phyloP scores from a whole-genome alignment of 2,888 invertebrate species.

The Tiliacea aurago region DNA sequence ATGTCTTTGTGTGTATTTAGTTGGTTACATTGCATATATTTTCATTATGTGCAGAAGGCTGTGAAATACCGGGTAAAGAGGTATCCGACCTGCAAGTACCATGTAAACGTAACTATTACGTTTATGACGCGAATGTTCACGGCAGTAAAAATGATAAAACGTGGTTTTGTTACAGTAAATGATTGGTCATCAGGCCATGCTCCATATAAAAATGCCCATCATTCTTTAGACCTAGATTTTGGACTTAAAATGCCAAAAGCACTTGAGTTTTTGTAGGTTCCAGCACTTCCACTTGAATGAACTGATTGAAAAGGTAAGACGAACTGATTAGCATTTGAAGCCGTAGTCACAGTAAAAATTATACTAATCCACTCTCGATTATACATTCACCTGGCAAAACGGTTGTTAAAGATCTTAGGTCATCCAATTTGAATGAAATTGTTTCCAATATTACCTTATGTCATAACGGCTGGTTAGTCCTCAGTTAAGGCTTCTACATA shows the following conservation, averaged over 20 bases:
- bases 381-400: constrained; percentile 57
- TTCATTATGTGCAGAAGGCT: too few species aligned
- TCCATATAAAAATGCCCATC: too few species aligned
- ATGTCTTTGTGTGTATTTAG: too few species aligned
- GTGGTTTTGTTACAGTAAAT: too few species aligned
- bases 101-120: too few species aligned
- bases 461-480: constrained; percentile 9
- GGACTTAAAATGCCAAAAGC: constrained; percentile 1
- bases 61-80: too few species aligned
- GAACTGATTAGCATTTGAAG: constrained; percentile 28
- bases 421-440: constrained; percentile 58
- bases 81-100: too few species aligned
- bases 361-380: constrained; percentile 50
- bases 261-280: constrained; percentile 20
- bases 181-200: too few species aligned
- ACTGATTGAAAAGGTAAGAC: constrained; percentile 18
- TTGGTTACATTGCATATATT: too few species aligned
- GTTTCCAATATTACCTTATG: constrained; percentile 51
- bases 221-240: neutral
- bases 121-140: too few species aligned
- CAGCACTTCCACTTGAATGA: neutral
- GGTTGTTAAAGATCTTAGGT: constrained; percentile 50
- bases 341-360: constrained; percentile 24
- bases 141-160: too few species aligned
- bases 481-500: too few species aligned